Percentiles rank a stretch among this genome's conserved stretches.
These are phyloP conservation scores for Ennomos fuscantarius DNA, from an alignment of 2,888 invertebrate species.

Conservation along the genomic window DNA sequence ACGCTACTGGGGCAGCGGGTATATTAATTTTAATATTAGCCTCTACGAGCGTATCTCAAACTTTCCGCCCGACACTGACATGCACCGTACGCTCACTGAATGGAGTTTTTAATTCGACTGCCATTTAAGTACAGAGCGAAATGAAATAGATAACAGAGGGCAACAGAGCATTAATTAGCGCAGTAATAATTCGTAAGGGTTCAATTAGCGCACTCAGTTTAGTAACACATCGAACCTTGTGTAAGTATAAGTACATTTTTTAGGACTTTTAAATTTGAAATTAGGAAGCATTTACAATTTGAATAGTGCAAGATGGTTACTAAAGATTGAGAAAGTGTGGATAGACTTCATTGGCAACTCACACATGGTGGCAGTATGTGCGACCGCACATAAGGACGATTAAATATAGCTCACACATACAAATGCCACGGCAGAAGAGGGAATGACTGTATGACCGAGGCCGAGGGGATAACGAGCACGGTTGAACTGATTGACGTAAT, in stretches of 20 bases:
- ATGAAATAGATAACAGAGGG: slow-evolving; percentile 46
- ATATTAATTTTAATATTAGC: slow-evolving; percentile 84
- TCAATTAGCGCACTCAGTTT: slow-evolving; percentile 54
- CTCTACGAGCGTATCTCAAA: slow-evolving; percentile 69
- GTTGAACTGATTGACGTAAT: slow-evolving; percentile 79
- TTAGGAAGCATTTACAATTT: background rate
- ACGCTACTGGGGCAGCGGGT: slow-evolving; percentile 79
- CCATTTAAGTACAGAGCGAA: slow-evolving; percentile 30
- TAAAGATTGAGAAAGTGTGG: slow-evolving; percentile 70
- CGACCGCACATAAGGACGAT: slow-evolving; percentile 71
- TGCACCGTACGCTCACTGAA: slow-evolving; percentile 30
- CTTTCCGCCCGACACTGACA: slow-evolving; percentile 50
- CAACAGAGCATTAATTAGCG: slow-evolving; percentile 56
- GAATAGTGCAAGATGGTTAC: slow-evolving; percentile 1
- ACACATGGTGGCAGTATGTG: slow-evolving; percentile 76
- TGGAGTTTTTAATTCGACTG: slow-evolving; percentile 29
- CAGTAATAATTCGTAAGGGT: slow-evolving; percentile 46
- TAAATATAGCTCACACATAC: slow-evolving; percentile 79
- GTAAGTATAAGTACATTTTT: slow-evolving; percentile 23
- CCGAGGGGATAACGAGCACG: slow-evolving; percentile 67
- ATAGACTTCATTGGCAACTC: slow-evolving; percentile 80
- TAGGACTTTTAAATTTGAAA: background rate
- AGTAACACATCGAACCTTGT: slow-evolving; percentile 50
- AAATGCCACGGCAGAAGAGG: slow-evolving; percentile 47
- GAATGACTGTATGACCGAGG: slow-evolving; percentile 70